A percentile compares a stretch with the other conserved stretches of the same genome.
phyloP scores from a whole-genome alignment of 2,797 vertebrate species.

The Tinamus major region DNA sequence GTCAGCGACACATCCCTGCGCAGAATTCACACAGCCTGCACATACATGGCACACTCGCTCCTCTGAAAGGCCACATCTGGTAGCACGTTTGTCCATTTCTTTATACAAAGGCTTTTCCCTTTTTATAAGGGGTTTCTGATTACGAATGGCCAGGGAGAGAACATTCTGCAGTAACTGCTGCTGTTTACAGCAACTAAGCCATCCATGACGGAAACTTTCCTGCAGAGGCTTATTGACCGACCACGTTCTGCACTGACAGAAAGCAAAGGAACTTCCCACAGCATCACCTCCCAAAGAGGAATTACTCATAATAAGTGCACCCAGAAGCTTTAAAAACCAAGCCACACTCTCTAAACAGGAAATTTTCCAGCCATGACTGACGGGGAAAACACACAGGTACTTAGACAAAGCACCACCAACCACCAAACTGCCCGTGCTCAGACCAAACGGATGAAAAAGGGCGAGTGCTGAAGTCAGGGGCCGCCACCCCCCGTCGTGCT shows the following conservation, averaged over 20 bases:
- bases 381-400: fast-evolving
- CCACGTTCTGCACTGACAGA: fast-evolving
- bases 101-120: background rate
- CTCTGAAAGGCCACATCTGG: background rate
- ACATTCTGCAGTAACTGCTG: fast-evolving
- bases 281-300: background rate
- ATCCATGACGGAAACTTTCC: fast-evolving
- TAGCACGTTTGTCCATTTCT: background rate
- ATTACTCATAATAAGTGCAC: fast-evolving
- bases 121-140: too few relatives aligned
- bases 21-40: fast-evolving
- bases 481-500: fast-evolving
- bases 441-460: fast-evolving
- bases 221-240: fast-evolving
- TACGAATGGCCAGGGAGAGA: fast-evolving
- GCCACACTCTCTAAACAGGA: background rate
- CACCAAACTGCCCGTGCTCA: background rate
- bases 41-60: fast-evolving
- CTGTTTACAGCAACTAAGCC: fast-evolving
- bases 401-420: fast-evolving
- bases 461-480: fast-evolving
- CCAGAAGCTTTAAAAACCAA: fast-evolving
- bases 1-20: fast-evolving
- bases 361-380: background rate
- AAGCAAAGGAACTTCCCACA: background rate